Base-by-base conservation (phyloP, 1,140 invertebrate species). In the Oncopeltus fasciatus region DNA sequence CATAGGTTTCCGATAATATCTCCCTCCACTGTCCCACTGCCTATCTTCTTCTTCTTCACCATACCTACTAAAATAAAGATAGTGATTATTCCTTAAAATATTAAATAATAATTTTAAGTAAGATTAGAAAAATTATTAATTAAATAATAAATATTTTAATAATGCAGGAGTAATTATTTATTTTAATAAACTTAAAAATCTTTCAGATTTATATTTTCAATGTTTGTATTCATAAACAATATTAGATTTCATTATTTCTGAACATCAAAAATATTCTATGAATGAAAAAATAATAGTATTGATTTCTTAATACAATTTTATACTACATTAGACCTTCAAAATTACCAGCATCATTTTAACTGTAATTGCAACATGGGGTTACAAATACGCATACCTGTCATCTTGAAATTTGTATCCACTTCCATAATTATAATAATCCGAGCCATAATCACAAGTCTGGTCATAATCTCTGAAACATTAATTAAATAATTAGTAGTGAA, bases 11-110 rank as follows among this genome's bases (percentile, higher is more conserved):
- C 56, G 59, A 47, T 63, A 65, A 29, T 62, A 62, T 38, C 53
- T 61, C 70, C 81, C 82, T 72, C 81, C 83, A 29, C 82, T 82
- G 66, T 85, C 81, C 83, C 83, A 86, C 68, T 83, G 81, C 43
- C 80, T 74, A 66, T 84, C 80, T 51, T 62, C 60, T 58, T 64
- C 59, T 51, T 60, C 59, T 38, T 58, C 43, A 16, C 49, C 59
- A 53, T 60, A 60, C 43, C 49, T 59, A 29, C 24, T 51, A 16
- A 26, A 28, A 21, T 59, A n/a, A n/a, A n/a, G n/a, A n/a, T n/a
- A n/a, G n/a, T n/a, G n/a, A n/a, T n/a, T n/a, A n/a, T n/a, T n/a
- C n/a, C n/a, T n/a, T 29, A 8, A 53, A 60, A 12, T 33, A 12
- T 43, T 57, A 21, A 57, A 44, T 20, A 28, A 20, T n/a, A 59